These are phyloP conservation scores for Oxycera nigricornis DNA, from an alignment of 2,888 invertebrate genomes.

Conservation along the genomic window DNA sequence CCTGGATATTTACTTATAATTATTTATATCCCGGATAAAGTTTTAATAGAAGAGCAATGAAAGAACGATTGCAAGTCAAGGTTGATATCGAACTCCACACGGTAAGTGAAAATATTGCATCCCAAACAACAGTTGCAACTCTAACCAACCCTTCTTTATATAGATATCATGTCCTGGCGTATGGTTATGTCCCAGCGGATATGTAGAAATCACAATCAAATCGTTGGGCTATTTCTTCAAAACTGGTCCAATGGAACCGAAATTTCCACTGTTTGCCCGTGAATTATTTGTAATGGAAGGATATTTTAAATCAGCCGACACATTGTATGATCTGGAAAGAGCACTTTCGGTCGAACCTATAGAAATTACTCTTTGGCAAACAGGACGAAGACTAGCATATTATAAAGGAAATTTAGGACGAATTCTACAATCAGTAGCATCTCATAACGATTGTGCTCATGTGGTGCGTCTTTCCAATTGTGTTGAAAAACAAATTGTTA, in stretches of 20 bases:
- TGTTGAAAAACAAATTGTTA: slow-evolving; percentile 49
- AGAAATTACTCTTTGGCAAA: slow-evolving; percentile 60
- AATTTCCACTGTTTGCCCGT: slow-evolving; percentile 59
- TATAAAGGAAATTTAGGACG: slow-evolving; percentile 56
- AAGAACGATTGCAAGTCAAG: slow-evolving; percentile 55
- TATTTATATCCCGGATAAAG: background rate
- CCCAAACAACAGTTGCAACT: background rate
- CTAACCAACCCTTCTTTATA: background rate
- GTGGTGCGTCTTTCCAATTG: slow-evolving; percentile 21
- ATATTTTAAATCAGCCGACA: slow-evolving; percentile 55
- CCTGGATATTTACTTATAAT: background rate
- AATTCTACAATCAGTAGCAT: slow-evolving; percentile 52
- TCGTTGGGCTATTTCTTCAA: slow-evolving; percentile 59
- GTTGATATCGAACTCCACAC: slow-evolving; percentile 58
- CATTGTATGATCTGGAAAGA: slow-evolving; percentile 53
- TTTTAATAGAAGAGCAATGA: slow-evolving; percentile 39
- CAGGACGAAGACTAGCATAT: slow-evolving; percentile 58
- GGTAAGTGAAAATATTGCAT: slow-evolving; percentile 51
- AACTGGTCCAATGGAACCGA: slow-evolving; percentile 58
- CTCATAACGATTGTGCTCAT: slow-evolving; percentile 55
- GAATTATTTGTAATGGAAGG: slow-evolving; percentile 59
- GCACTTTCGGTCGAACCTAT: slow-evolving; percentile 54
- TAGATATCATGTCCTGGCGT: slow-evolving; percentile 61
- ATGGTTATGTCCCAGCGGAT: slow-evolving; percentile 60
- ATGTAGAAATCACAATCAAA: slow-evolving; percentile 58